Base-by-base conservation (phyloP, 2,797 vertebrate genomes). In the Coilia nasus region DNA sequence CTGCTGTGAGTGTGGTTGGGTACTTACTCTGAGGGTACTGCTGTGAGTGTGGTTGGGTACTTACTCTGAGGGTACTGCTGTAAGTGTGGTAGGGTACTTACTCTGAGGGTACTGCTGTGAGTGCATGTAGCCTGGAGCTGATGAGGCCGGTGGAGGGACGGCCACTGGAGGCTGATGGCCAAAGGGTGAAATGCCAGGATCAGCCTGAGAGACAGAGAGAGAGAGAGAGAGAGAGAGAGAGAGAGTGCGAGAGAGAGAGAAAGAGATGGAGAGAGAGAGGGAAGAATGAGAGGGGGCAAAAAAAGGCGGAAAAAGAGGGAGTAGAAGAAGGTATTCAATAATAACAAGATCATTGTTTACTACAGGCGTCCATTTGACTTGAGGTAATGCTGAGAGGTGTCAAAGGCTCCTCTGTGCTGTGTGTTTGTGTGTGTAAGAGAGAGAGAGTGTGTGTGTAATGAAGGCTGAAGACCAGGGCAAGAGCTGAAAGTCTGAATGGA, bases 161-260 rank as follows among this genome's bases (percentile, higher is more conserved):
- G 92, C 91, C 81, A 88, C 75, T 0, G 94, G 88, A 47, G 95
- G 92, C 4, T 95, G 96, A 91, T 96, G 86, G 81, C 96, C 90
- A 60, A 97, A 99, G 75, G 94, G 92, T 35, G 95, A 90, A 90
- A 95, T 95, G 25, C 95, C 88, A 35, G 96, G 94, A 57, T 97
- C 97, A 85, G 90, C 93, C 98, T 99, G 92, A 3, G 19, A 67
- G 2, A 67, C 3, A n/a, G 44, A 50, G n/a, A 71, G 47, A 35
- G n/a, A 31, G 1, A 44, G n/a, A 54, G 12, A 7, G 41, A 23
- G 10, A 25, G 21, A 64, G 14, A 50, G 19, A 6, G 28, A 47
- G 82, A 83, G 57, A 23, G 54, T 62, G 31, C 85, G 41, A 21
- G 71, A 10, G 21, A 50, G 17, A 31, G 25, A 15, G 2, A 31